Base-by-base conservation (phyloP, 2,797 vertebrate species). In the Tarsius wallacei region DNA sequence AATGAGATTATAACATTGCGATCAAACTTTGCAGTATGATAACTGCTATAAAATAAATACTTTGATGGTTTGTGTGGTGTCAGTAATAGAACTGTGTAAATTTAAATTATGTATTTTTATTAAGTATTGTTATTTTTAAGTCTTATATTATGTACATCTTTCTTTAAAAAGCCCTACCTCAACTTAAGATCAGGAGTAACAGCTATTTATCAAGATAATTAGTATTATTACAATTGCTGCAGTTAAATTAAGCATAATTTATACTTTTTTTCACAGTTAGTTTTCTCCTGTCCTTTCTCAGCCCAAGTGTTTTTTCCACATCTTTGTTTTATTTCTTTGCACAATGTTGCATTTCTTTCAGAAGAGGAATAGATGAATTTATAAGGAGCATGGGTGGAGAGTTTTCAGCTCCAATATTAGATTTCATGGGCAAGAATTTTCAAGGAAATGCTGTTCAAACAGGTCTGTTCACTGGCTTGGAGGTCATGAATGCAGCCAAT, bases 401-500 rank as follows among this genome's bases (percentile, higher is more conserved):
- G 70, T 82, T 96, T 84, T 74, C 13, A 51, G 36, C 14, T 14
- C 81, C 82, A 97, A 94, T 91, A 85, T 36, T 66, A 63, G 24
- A 42, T 91, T 76, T 84, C 63, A 70, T 77, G 93, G 87, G 31
- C 21, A 33, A 53, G 81, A 87, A 31, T 73, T 91, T 95, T 90
- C 81, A 91, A 68, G 63, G 77, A 83, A 82, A 42, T 47, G 31
- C 2, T 90, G 90, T 84, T 94, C 26, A 63, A 22, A 90, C 59
- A 91, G 33, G 42, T 71, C 73, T 78, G 8, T 66, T 87, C 49
- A 36, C 13, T 71, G 73, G 49, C 73, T 83, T 63, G 81, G 59
- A 87, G 57, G 83, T 74, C 49, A 61, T 33, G 1, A 61, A 53
- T 53, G 57, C 73, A 85, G 76, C 94, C 55, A 51, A 49, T 77